Conservation (phyloP, 2,113 vertebrate species). For the Etheostoma spectabile region DNA sequence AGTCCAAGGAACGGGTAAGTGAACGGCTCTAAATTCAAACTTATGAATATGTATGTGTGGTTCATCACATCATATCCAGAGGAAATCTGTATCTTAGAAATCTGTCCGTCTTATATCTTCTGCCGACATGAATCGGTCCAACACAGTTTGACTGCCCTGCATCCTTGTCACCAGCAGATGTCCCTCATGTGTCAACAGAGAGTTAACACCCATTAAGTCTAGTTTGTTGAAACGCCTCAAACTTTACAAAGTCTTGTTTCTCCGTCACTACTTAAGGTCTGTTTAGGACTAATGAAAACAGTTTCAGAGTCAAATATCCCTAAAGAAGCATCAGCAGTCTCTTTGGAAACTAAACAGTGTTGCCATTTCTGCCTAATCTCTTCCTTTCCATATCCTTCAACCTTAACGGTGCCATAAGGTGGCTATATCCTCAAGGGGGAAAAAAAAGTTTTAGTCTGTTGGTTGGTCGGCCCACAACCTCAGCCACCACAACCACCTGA, state of each 20-base stretch:
- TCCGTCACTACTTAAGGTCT: background rate
- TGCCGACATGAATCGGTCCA: too few species aligned
- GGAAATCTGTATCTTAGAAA: background rate
- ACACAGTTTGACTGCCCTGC: constrained; percentile 5
- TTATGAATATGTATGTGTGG: background rate
- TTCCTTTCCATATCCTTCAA: background rate
- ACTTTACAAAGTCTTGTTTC: background rate
- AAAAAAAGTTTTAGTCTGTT: background rate
- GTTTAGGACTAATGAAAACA: background rate
- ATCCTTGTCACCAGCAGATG: constrained; percentile 50
- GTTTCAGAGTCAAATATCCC: background rate
- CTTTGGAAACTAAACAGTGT: background rate
- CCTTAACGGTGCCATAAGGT: background rate
- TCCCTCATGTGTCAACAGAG: constrained; percentile 1
- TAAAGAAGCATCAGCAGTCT: background rate
- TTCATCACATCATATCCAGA: background rate
- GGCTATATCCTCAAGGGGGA: background rate
- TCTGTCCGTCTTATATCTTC: background rate
- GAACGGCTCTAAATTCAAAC: background rate
- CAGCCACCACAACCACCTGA: background rate
- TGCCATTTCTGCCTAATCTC: background rate
- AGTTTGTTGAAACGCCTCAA: background rate
- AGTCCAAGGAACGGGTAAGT: background rate
- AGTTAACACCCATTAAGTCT: background rate
- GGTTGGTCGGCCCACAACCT: background rate